These are phyloP conservation scores for Epirrita christyi DNA, from an alignment of 2,888 invertebrate genomes.

Conservation along the genomic window DNA sequence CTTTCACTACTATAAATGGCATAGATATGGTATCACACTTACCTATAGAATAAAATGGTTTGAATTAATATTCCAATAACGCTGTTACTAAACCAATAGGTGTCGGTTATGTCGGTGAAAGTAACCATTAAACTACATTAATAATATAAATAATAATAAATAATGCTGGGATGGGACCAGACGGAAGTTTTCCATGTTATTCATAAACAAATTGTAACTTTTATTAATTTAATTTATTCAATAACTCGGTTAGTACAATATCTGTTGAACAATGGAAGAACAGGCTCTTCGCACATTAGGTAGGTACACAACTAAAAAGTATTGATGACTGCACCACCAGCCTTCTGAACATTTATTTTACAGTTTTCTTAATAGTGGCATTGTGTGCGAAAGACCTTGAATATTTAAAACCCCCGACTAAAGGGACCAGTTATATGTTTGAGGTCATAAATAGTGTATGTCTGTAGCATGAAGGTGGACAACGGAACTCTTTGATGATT, in stretches of 20 bases:
- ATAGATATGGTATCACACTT: background rate
- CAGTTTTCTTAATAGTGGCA: background rate
- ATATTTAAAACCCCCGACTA: background rate
- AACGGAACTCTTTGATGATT: too few relatives aligned
- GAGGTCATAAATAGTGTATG: too few relatives aligned
- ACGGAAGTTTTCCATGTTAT: background rate
- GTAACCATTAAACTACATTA: too few relatives aligned
- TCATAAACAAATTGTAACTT: constrained; percentile 3
- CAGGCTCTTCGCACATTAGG: constrained; percentile 4
- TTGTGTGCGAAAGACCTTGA: constrained; percentile 1
- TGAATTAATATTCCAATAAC: constrained; percentile 26
- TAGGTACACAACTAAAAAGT: constrained; percentile 1
- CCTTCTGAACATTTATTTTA: background rate
- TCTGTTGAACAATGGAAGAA: constrained; percentile 46
- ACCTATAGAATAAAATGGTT: constrained; percentile 13
- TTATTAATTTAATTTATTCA: constrained; percentile 39
- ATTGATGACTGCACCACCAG: background rate
- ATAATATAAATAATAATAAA: too few relatives aligned
- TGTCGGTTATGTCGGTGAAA: too few relatives aligned
- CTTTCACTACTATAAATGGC: constrained; percentile 33
- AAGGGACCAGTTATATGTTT: too few relatives aligned
- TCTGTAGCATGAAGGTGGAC: too few relatives aligned
- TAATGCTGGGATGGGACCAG: background rate
- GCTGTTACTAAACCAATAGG: background rate
- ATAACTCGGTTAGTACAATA: constrained; percentile 51